Percentiles rank a stretch among this genome's conserved stretches.
phyloP scores from a whole-genome alignment of 2,797 vertebrate genomes.

The Cetoscarus ocellatus region DNA sequence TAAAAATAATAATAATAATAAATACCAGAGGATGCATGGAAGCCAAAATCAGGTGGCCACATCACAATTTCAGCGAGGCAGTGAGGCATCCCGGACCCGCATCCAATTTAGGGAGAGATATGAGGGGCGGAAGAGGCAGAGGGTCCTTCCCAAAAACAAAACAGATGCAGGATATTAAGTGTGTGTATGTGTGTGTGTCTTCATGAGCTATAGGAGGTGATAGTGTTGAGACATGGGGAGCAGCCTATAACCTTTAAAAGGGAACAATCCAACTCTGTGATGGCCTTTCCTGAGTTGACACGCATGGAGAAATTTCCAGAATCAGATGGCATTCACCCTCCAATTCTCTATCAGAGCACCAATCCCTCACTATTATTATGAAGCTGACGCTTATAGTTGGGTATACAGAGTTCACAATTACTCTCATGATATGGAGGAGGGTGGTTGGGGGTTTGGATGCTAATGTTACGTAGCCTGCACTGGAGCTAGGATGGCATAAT shows the following conservation, averaged over 20 bases:
- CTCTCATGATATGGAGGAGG: constrained; percentile 53
- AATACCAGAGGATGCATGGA: constrained; percentile 77
- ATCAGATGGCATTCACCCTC: constrained; percentile 85
- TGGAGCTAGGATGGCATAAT: constrained; percentile 62
- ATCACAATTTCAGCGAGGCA: constrained; percentile 80
- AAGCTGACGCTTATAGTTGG: constrained; percentile 44
- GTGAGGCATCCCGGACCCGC: constrained; percentile 81
- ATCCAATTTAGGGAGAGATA: constrained; percentile 78
- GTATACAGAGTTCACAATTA: constrained; percentile 70
- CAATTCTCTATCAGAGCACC: constrained; percentile 75
- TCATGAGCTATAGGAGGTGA: constrained; percentile 56
- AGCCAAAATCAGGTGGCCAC: constrained; percentile 75
- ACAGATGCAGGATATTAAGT: constrained; percentile 66
- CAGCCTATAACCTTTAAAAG: constrained; percentile 80
- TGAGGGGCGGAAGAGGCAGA: constrained; percentile 46
- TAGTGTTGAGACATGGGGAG: constrained; percentile 63
- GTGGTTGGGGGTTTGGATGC: constrained; percentile 56
- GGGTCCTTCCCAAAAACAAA: constrained; percentile 53
- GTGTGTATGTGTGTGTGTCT: constrained; percentile 35
- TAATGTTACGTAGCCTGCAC: constrained; percentile 58
- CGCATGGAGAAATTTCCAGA: constrained; percentile 80
- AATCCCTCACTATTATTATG: constrained; percentile 62
- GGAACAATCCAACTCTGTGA: constrained; percentile 79
- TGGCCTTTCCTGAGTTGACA: constrained; percentile 84
- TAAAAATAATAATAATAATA: constrained; percentile 74